Conservation (phyloP, 2,888 invertebrate species). For the Tuberolachnus salignus region DNA sequence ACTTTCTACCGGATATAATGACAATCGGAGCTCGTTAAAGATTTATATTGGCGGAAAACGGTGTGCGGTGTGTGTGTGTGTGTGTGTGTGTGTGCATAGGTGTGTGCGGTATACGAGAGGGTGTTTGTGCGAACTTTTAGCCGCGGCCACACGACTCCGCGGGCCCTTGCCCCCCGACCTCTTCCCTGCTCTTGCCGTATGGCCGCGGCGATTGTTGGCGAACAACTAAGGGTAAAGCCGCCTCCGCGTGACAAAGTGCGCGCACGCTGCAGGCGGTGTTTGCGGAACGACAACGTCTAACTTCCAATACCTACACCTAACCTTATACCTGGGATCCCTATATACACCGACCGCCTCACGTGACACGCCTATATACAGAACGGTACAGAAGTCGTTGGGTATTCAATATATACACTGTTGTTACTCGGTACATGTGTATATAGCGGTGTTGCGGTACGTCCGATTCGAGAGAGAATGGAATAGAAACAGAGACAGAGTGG, state of each 20-base stretch:
- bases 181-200: not conserved
- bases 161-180: not conserved
- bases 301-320: constrained; percentile 21
- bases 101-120: constrained; percentile 13
- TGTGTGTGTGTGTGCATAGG: constrained; percentile 19
- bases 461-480: no score
- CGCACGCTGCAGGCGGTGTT: constrained; percentile 2
- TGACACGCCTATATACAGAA: no score
- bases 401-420: no score
- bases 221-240: constrained; percentile 42
- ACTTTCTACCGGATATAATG: constrained; percentile 36
- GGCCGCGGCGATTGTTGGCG: constrained; percentile 9
- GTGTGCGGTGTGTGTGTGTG: constrained; percentile 12
- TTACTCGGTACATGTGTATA: no score
- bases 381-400: no score
- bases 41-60: constrained; percentile 41
- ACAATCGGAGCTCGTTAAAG: constrained; percentile 55
- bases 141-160: not conserved
- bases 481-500: no score
- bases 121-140: constrained; percentile 32
- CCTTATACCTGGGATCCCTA: not conserved
- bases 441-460: no score
- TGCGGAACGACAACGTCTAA: constrained; percentile 14
- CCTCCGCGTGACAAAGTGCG: constrained; percentile 38
- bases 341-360: not conserved